Conservation (phyloP, 2,113 vertebrate species). For the Gracilinanus agilis region DNA sequence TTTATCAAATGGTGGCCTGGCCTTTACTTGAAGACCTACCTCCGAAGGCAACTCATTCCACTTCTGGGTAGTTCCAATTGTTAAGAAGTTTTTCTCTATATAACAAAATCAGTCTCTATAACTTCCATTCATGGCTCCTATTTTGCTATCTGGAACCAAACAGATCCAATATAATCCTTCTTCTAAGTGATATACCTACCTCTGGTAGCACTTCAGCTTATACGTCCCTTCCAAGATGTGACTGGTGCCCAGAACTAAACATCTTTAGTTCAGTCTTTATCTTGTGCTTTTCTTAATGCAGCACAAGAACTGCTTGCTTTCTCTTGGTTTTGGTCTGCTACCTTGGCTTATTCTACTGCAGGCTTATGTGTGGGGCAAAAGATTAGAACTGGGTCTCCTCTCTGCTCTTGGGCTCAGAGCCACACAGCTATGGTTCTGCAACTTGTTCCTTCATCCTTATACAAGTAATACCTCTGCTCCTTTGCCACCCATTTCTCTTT, state of each 20-base stretch:
- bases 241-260: neutral
- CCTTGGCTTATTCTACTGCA: neutral
- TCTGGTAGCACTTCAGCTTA: neutral
- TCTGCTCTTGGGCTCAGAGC: neutral
- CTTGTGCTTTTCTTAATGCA: neutral
- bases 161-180: neutral
- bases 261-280: neutral
- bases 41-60: conserved; percentile 16
- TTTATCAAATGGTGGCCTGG: neutral
- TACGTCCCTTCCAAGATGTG: neutral
- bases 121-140: neutral
- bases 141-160: neutral
- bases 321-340: neutral
- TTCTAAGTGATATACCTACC: neutral
- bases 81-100: neutral
- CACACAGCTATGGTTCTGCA: neutral
- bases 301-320: neutral
- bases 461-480: neutral
- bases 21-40: neutral
- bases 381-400: neutral
- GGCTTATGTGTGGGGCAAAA: neutral
- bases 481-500: neutral
- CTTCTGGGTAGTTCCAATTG: neutral
- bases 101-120: neutral
- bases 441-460: neutral